phyloP scores from a whole-genome alignment of 2,888 invertebrate genomes.

The Nycteola revayana region DNA sequence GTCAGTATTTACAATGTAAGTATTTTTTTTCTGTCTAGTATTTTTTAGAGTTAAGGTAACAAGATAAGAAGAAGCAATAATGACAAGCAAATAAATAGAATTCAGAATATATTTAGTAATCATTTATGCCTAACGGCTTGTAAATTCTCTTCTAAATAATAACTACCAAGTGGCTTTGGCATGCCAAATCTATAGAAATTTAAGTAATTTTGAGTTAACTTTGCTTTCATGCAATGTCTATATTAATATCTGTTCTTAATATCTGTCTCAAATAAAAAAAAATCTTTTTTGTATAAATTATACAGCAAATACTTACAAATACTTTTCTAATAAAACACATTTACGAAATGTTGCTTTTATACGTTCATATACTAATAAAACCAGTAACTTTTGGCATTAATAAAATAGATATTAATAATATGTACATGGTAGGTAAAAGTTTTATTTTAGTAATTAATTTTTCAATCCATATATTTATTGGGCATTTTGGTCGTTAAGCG shows the following conservation, averaged over 20 bases:
- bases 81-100: constrained; percentile 34
- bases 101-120: constrained; percentile 18
- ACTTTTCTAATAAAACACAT: constrained; percentile 13
- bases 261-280: constrained; percentile 13
- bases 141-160: constrained; percentile 10
- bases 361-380: constrained; percentile 30
- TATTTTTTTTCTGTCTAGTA: constrained; percentile 69
- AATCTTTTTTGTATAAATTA: constrained; percentile 12
- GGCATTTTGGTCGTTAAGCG: constrained; percentile 54
- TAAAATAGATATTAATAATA: constrained; percentile 40
- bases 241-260: no score
- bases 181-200: constrained; percentile 1
- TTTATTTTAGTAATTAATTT: constrained; percentile 47
- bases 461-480: constrained; percentile 46
- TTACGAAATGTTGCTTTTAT: constrained; percentile 43
- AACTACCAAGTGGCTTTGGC: constrained; percentile 8
- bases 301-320: no score
- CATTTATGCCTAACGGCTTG: constrained; percentile 16
- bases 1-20: constrained; percentile 81
- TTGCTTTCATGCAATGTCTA: constrained; percentile 18
- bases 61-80: constrained; percentile 63
- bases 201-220: constrained; percentile 8
- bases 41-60: constrained; percentile 56
- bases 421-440: constrained; percentile 43
- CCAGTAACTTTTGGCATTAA: constrained; percentile 54